Percentiles rank a stretch among this genome's conserved stretches.
Conservation (phyloP, 2,113 vertebrate species). For the Colinus virginianus region DNA sequence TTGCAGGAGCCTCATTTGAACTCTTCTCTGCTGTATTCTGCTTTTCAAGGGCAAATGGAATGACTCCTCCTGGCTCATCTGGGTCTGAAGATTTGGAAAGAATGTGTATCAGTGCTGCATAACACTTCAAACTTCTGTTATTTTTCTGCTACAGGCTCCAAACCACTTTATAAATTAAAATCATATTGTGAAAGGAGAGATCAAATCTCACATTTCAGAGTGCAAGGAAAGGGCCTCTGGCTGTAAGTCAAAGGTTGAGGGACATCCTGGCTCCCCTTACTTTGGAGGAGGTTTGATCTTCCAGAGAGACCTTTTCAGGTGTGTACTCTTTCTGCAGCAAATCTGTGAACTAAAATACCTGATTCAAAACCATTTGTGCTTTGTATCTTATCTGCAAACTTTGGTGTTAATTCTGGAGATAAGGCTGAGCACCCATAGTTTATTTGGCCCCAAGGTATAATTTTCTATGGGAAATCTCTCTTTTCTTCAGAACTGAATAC, state of each 20-base stretch:
- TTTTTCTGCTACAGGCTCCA: neutral
- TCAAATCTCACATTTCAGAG: neutral
- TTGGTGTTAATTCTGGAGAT: neutral
- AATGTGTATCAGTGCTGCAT: neutral
- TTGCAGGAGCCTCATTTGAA: neutral
- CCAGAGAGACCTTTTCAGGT: neutral
- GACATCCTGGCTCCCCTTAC: neutral
- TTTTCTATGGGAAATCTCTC: neutral
- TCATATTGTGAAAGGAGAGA: neutral
- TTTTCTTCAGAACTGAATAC: neutral
- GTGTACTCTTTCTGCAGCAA: neutral
- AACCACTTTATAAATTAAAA: neutral
- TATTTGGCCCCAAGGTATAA: neutral
- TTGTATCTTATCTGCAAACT: neutral
- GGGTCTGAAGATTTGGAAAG: neutral
- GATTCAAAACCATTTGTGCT: neutral
- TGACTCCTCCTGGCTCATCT: neutral
- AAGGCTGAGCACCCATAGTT: rapidly evolving
- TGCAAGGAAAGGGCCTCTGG: neutral
- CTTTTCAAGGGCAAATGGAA: neutral
- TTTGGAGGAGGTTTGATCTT: neutral
- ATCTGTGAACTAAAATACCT: neutral
- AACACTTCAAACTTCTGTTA: neutral
- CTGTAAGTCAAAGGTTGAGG: neutral
- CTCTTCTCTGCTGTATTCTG: neutral